Evolutionary conservation across 2,113 vertebrate species (phyloP).

Genomic region (Spea multiplicata): DNA sequence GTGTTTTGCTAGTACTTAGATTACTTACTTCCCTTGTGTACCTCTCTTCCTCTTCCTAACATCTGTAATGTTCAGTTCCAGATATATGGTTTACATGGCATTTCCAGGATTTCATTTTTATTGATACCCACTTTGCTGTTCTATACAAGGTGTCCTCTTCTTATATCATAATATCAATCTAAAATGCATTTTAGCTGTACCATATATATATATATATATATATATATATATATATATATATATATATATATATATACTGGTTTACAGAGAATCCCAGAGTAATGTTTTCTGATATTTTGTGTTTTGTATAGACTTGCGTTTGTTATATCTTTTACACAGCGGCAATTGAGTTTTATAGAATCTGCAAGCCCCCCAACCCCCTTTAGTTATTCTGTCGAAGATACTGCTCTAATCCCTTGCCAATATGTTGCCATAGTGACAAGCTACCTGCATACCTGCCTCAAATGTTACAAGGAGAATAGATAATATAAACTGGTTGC

Average conservation of each 20-base stretch:
- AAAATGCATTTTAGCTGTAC: no score
- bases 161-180: no score
- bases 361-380: background rate
- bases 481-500: constrained; percentile 63
- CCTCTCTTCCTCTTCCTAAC: no score
- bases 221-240: background rate
- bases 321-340: constrained; percentile 43
- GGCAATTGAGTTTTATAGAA: constrained; percentile 42
- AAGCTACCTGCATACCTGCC: constrained; percentile 78
- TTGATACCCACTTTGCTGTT: no score
- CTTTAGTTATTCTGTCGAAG: constrained; percentile 51
- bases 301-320: constrained; percentile 28
- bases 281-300: constrained; percentile 31
- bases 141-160: no score
- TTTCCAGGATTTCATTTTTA: no score
- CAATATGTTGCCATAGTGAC: constrained; percentile 76
- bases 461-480: constrained; percentile 58
- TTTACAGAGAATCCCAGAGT: background rate
- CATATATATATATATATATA: background rate
- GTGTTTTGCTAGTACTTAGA: no score
- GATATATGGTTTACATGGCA: no score
- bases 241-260: no score
- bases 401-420: constrained; percentile 73
- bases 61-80: no score
- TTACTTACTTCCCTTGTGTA: no score